A percentile compares a stretch with the other conserved stretches of the same genome.
Conservation (phyloP, 2,797 vertebrate genomes). For the Peromyscus aztecus region DNA sequence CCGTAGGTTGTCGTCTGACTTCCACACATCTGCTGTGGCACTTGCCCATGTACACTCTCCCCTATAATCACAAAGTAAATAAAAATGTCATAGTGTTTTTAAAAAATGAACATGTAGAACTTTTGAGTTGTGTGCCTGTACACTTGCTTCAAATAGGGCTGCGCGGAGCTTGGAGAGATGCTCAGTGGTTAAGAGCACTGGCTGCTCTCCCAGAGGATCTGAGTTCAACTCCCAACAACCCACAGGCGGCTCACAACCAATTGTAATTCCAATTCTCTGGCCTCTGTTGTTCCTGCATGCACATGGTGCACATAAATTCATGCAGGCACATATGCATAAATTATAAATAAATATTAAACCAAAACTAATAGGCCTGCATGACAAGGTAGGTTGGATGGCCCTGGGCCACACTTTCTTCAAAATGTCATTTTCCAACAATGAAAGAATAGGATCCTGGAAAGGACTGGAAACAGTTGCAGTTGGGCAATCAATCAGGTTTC, state of each 20-base stretch:
- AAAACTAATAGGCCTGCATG: not conserved
- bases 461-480: not conserved
- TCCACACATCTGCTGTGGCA: not conserved
- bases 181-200: not conserved
- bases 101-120: not conserved
- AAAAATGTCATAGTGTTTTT: not conserved
- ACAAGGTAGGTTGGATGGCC: not conserved
- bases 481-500: not conserved
- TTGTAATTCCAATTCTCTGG: not conserved
- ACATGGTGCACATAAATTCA: not conserved
- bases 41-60: too few species aligned
- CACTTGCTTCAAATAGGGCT: not conserved
- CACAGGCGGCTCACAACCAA: not conserved
- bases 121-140: not conserved
- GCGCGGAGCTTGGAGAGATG: not conserved
- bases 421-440: not conserved
- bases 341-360: not conserved
- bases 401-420: not conserved
- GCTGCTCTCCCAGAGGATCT: not conserved
- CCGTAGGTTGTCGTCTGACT: not conserved
- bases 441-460: not conserved
- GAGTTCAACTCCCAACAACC: not conserved
- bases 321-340: not conserved
- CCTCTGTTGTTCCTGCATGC: fast-evolving
- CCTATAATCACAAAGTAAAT: not conserved